phyloP scores from a whole-genome alignment of 2,888 invertebrate genomes.

The Elegia similella region DNA sequence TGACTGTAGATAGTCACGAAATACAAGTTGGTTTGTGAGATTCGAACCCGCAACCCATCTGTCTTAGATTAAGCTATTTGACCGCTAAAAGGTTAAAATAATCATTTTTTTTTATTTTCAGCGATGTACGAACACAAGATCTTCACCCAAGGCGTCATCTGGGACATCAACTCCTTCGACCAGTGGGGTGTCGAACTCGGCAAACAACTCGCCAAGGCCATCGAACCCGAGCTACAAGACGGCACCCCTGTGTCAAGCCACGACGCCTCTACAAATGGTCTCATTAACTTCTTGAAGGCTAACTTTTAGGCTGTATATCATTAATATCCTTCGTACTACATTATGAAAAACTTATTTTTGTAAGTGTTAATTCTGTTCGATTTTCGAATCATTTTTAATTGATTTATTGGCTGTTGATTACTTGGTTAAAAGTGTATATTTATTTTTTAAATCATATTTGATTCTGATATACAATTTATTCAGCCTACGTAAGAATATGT shows the following conservation, averaged over 20 bases:
- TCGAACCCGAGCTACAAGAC: constrained; percentile 94
- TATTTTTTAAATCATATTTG: neutral
- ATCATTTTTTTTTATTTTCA: constrained; percentile 53
- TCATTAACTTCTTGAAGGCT: constrained; percentile 96
- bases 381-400: neutral
- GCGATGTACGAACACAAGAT: constrained; percentile 99
- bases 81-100: too few species aligned
- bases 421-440: too few species aligned
- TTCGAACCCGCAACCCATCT: too few species aligned
- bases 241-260: constrained; percentile 87
- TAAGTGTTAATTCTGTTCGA: too few species aligned
- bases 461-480: neutral
- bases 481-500: constrained; percentile 17
- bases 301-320: constrained; percentile 57
- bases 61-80: constrained; percentile 1
- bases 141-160: constrained; percentile 98
- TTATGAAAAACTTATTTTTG: neutral
- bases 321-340: neutral
- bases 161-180: constrained; percentile 99
- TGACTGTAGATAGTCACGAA: too few species aligned
- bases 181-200: constrained; percentile 99
- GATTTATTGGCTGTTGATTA: too few species aligned
- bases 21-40: too few species aligned
- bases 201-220: constrained; percentile 98
- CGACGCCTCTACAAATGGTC: constrained; percentile 97